Evolutionary conservation across 2,113 vertebrate genomes (phyloP).

Genomic region (Microtus oregoni): DNA sequence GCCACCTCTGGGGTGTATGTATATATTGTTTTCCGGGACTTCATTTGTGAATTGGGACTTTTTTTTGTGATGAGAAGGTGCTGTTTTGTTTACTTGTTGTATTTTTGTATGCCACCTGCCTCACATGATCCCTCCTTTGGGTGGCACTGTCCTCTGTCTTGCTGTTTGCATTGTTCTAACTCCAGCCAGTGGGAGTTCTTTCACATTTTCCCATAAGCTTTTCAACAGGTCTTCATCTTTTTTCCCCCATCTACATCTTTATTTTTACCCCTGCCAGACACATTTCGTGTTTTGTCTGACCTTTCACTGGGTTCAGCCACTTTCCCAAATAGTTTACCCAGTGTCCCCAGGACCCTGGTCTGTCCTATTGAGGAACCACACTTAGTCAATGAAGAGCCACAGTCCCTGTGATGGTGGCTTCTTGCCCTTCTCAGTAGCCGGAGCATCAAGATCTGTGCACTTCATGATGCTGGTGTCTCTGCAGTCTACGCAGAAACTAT

Average conservation of each 20-base stretch:
- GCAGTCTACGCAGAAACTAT: not conserved
- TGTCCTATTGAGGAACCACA: not conserved
- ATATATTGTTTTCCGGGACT: not conserved
- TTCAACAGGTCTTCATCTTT: not conserved
- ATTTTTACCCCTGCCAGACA: not conserved
- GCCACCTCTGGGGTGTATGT: not conserved
- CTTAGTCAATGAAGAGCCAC: not conserved
- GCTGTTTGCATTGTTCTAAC: not conserved
- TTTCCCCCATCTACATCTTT: not conserved
- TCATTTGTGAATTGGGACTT: not conserved
- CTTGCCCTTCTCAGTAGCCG: not conserved
- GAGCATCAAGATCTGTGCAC: not conserved
- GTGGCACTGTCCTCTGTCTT: not conserved
- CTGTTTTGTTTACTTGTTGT: not conserved
- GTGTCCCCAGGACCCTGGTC: not conserved
- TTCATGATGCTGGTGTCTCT: slow-evolving; percentile 3
- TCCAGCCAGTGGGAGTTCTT: slow-evolving; percentile 6
- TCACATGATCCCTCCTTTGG: not conserved
- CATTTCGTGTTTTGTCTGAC: slow-evolving; percentile 1
- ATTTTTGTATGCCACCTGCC: not conserved
- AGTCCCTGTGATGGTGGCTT: not conserved
- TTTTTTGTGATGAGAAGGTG: slow-evolving; percentile 9
- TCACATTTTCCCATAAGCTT: not conserved
- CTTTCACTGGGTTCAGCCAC: not conserved
- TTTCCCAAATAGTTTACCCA: not conserved